Base-by-base conservation (phyloP, 2,797 vertebrate species). In the Microctenopoma lineatum region DNA sequence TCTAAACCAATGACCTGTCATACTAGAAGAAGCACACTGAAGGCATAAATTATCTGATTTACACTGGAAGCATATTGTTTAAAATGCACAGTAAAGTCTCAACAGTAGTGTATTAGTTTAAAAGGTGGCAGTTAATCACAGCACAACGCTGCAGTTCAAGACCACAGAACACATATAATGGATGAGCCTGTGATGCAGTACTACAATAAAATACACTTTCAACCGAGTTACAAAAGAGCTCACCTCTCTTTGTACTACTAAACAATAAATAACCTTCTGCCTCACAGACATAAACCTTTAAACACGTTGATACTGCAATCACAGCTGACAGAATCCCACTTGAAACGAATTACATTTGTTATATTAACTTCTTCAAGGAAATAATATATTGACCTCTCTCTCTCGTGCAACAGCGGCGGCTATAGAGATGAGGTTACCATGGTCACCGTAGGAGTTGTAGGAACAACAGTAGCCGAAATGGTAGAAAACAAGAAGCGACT, bases 371-470 rank as follows among this genome's bases (percentile, higher is more conserved):
- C 74, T 72, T 76, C 64, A 61, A 77, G 57, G 55, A 85, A 79
- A 83, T 63, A 71, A 74, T 74, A 75, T 61, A 66, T 56, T 87
- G 87, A 88, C 80, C 85, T 71, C 71, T 75, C 79, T 77, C 62
- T 88, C 66, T 56, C 12, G 50, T 63, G 75, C 57, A 73, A 76
- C 51, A 78, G 77, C 60, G 57, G 41, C 26, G 41, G 66, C 65
- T 65, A 62, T 18, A 78, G 69, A 58, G 66, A 75, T 65, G 77
- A 84, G 74, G 91, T 92, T 91, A 88, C 91, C 83, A 91, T 88
- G 88, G 91, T 78, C 81, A 88, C 86, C 48, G 59, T 38, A 46
- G 78, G 59, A 70, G 75, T 70, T 50, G 73, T 21, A 66, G 80
- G 73, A 75, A 58, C 26, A 65, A 55, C 57, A 58, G 39, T 58